phyloP scores from a whole-genome alignment of 53 echinoderm and acorn worm genomes.

The Apostichopus leukothele region DNA sequence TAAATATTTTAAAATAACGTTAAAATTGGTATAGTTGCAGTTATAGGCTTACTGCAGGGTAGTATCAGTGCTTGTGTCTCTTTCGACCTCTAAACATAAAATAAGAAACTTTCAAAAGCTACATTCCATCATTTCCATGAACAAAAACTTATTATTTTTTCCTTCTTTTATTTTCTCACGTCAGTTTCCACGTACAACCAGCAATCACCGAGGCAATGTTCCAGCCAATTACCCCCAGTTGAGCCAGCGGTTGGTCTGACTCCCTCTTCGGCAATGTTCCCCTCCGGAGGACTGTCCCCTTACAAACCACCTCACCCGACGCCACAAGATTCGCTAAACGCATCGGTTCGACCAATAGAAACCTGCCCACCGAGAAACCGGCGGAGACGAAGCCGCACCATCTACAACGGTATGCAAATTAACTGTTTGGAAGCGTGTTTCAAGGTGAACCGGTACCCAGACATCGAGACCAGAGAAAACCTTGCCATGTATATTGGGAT shows the following conservation, averaged over 20 bases:
- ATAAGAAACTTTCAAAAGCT: no score
- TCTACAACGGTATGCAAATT: constrained; percentile 68
- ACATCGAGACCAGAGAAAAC: constrained; percentile 69
- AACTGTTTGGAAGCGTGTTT: constrained; percentile 69
- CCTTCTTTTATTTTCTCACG: no score
- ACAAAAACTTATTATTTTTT: no score
- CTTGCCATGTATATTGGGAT: constrained; percentile 74
- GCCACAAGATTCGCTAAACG: constrained; percentile 39
- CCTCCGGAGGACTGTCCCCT: not conserved
- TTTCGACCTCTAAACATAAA: no score
- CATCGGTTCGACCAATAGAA: not conserved
- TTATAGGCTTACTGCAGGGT: no score
- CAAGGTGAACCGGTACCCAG: constrained; percentile 72
- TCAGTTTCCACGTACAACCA: no score
- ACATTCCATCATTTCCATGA: no score
- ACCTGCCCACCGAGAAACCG: constrained; percentile 55
- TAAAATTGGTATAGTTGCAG: no score
- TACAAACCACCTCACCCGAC: constrained; percentile 43
- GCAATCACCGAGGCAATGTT: no score
- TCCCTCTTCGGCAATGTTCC: constrained; percentile 8
- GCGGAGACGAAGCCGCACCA: constrained; percentile 76
- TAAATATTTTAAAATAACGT: no score
- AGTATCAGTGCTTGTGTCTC: no score
- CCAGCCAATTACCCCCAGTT: not conserved
- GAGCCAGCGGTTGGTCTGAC: constrained; percentile 25